Conservation (phyloP, 2,113 vertebrate species). For the Dicerorhinus sumatrensis region DNA sequence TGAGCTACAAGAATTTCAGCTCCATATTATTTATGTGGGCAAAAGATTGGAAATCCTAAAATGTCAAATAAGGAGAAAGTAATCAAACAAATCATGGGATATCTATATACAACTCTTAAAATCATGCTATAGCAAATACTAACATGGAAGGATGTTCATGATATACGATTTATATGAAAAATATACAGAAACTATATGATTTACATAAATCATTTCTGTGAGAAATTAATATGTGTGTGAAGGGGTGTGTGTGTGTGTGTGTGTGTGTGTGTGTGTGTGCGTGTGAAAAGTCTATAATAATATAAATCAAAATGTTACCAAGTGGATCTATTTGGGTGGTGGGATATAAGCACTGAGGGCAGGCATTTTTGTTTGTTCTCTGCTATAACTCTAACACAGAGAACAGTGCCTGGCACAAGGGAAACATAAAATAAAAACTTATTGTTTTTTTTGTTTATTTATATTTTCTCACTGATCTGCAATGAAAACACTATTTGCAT, state of each 20-base stretch:
- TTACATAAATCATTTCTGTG: background rate
- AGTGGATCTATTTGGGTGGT: background rate
- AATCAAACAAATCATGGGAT: conserved; percentile 2
- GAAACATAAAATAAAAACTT: conserved; percentile 1
- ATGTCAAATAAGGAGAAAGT: background rate
- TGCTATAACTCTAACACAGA: background rate
- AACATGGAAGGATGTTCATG: background rate
- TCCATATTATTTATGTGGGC: background rate
- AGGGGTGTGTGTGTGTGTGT: background rate
- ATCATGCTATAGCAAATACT: background rate
- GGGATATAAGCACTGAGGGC: background rate
- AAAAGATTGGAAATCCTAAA: background rate
- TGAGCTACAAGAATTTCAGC: background rate
- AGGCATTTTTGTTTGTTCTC: background rate
- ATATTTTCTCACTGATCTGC: conserved; percentile 36
- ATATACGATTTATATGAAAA: background rate
- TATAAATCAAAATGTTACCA: background rate
- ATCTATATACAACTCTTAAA: background rate
- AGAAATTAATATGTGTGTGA: background rate
- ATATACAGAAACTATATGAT: background rate
- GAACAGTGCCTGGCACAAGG: background rate
- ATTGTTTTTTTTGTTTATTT: conserved; percentile 22
- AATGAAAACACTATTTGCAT: conserved; percentile 40
- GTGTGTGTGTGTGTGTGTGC: background rate
- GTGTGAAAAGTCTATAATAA: background rate